Evolutionary conservation across 2,113 vertebrate species (phyloP).

Genomic region (Petromus typicus): DNA sequence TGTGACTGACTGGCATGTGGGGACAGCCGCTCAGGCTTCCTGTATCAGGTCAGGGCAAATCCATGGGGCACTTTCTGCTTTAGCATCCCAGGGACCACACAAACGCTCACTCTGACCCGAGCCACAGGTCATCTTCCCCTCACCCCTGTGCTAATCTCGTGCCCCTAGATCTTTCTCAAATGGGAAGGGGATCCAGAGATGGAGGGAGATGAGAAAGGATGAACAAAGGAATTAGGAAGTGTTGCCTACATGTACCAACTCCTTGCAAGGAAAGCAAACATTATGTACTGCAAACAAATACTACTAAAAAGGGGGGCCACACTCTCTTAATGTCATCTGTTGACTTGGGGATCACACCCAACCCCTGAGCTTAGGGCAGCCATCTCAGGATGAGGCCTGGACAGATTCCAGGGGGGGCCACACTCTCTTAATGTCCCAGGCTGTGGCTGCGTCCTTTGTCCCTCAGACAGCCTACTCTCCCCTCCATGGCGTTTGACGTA

Average conservation of each 20-base stretch:
- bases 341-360: not conserved
- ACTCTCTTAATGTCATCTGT: too few relatives aligned
- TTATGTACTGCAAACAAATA: not conserved
- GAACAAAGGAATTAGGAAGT: not conserved
- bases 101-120: not conserved
- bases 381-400: not conserved
- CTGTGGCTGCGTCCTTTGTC: not conserved
- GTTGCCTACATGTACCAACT: not conserved
- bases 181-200: not conserved
- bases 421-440: not conserved
- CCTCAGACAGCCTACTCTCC: not conserved
- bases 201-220: not conserved
- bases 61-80: not conserved
- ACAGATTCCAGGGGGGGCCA: not conserved
- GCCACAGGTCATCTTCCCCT: not conserved
- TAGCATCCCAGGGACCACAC: not conserved
- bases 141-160: not conserved
- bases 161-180: not conserved
- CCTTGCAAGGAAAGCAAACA: not conserved
- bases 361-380: not conserved
- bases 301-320: not conserved
- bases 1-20: not conserved
- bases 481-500: not conserved
- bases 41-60: not conserved
- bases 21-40: not conserved